Evolutionary conservation across 2,113 vertebrate genomes (phyloP).

Genomic region (Glaucidium brasilianum): DNA sequence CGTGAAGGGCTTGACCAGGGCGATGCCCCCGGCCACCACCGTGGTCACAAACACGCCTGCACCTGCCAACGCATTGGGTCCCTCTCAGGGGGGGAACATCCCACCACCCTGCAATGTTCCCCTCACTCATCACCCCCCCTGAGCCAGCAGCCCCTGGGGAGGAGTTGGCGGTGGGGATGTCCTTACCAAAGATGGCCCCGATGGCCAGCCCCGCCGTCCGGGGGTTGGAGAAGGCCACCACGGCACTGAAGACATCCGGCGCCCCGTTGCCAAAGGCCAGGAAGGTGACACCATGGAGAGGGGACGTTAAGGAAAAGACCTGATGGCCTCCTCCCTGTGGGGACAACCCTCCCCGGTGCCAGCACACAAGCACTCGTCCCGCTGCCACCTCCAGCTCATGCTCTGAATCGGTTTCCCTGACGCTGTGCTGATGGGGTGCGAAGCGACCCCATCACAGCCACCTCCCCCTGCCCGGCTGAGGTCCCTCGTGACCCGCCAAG

Average conservation of each 20-base stretch:
- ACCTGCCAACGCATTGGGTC: slow-evolving; percentile 55
- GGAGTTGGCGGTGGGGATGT: not conserved
- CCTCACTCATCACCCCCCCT: rapidly evolving
- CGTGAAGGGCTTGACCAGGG: slow-evolving; percentile 85
- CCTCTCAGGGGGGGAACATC: not conserved
- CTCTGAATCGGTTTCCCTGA: rapidly evolving
- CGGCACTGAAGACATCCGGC: slow-evolving; percentile 93
- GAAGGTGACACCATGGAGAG: slow-evolving; percentile 92
- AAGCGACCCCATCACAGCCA: not conserved
- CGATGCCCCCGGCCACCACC: slow-evolving; percentile 87
- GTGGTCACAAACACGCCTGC: slow-evolving; percentile 96
- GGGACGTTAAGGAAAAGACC: slow-evolving; percentile 72
- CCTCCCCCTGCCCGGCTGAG: not conserved
- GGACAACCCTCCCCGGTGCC: not conserved
- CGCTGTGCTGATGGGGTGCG: rapidly evolving
- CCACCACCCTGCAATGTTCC: rapidly evolving
- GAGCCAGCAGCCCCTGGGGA: not conserved
- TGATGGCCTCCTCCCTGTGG: rapidly evolving
- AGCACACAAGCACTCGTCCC: rapidly evolving
- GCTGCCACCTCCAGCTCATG: rapidly evolving
- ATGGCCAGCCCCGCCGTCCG: slow-evolving; percentile 90
- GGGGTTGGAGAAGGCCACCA: slow-evolving; percentile 89
- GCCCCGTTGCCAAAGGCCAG: slow-evolving; percentile 95
- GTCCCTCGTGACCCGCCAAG: slow-evolving; percentile 50
- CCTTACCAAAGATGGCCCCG: slow-evolving; percentile 89